Conservation (phyloP, 1,140 invertebrate genomes). For the Popillia japonica region DNA sequence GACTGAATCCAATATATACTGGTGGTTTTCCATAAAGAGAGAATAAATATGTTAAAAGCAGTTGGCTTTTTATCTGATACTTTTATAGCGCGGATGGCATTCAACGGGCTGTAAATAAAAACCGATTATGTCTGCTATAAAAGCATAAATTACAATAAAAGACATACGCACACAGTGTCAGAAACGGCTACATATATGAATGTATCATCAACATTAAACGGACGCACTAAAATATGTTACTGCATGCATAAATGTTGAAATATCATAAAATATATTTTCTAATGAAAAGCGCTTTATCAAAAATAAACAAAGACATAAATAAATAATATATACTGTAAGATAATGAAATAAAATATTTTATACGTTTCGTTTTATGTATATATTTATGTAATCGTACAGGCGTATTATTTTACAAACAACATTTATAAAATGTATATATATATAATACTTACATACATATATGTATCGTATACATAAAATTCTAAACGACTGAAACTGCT, state of each 20-base stretch:
- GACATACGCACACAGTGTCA: not conserved
- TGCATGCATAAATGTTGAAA: conserved; percentile 29
- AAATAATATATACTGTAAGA: conserved; percentile 33
- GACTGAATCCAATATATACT: not conserved
- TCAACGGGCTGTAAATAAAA: conserved; percentile 28
- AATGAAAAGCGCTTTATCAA: conserved; percentile 36
- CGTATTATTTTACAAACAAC: conserved; percentile 5
- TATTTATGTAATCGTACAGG: not conserved
- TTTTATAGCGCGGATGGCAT: conserved; percentile 8
- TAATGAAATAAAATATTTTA: conserved; percentile 17
- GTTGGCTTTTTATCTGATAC: conserved; percentile 15
- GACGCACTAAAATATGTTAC: conserved; percentile 12
- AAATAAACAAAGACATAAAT: conserved; percentile 39
- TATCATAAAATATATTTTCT: conserved; percentile 14
- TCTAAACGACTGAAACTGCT: conserved; percentile 27
- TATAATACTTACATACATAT: not conserved
- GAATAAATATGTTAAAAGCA: conserved; percentile 25
- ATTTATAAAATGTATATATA: not conserved
- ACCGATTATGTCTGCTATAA: conserved; percentile 35
- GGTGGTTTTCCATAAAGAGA: conserved; percentile 16
- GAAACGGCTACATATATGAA: not conserved
- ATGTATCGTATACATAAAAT: conserved; percentile 21
- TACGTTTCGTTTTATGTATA: not conserved
- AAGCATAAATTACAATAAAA: conserved; percentile 35
- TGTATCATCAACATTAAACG: not conserved